Evolutionary conservation across 2,113 vertebrate species (phyloP).

Genomic region (Montifringilla adamsi): DNA sequence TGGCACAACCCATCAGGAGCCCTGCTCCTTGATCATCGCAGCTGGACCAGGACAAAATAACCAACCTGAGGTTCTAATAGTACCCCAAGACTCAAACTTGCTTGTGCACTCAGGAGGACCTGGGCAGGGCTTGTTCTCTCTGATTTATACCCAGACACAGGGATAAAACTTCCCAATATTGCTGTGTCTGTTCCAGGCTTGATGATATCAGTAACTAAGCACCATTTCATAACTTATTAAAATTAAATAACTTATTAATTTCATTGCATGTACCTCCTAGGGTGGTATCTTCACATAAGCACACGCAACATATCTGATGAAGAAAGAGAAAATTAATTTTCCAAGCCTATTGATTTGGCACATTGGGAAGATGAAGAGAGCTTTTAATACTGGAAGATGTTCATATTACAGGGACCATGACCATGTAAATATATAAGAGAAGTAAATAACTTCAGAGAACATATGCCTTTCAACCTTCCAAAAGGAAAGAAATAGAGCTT

Average conservation of each 20-base stretch:
- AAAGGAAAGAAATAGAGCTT: not conserved
- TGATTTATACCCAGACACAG: not conserved
- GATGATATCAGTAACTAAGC: not conserved
- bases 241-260: not conserved
- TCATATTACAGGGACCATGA: not conserved
- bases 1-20: not conserved
- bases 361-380: not conserved
- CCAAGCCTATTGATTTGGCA: not conserved
- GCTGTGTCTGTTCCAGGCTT: not conserved
- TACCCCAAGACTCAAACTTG: not conserved
- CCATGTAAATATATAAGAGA: not conserved
- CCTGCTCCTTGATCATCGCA: not conserved
- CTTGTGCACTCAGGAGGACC: not conserved
- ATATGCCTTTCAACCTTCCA: not conserved
- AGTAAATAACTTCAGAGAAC: not conserved
- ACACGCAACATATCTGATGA: not conserved
- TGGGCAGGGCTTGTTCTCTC: not conserved
- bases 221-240: not conserved
- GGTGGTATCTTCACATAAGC: not conserved
- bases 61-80: fast-evolving
- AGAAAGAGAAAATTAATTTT: not conserved
- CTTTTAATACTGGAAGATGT: not conserved
- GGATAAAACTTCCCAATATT: fast-evolving
- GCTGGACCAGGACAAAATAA: not conserved
- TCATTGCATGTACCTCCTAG: not conserved